Evolutionary conservation across 2,888 invertebrate species (phyloP).

Genomic region (Pammene aurita): DNA sequence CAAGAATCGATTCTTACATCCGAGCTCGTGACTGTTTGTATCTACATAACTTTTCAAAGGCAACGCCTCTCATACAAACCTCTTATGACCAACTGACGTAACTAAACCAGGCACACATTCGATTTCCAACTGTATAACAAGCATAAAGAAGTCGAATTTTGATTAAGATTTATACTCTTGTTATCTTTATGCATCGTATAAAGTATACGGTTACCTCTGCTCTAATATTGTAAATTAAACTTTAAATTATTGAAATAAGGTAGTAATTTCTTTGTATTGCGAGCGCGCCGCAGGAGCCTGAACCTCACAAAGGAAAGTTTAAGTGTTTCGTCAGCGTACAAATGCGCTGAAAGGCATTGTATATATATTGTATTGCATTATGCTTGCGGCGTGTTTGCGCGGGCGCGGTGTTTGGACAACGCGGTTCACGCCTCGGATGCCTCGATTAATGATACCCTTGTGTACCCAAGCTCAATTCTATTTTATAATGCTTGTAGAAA

Average conservation of each 20-base stretch:
- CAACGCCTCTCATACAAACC: conserved; percentile 28
- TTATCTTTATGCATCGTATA: neutral
- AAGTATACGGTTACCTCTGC: conserved; percentile 6
- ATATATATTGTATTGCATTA: conserved; percentile 51
- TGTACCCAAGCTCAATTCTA: conserved; percentile 41
- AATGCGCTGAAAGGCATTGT: conserved; percentile 70
- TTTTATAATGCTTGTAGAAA: conserved; percentile 37
- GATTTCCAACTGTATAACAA: conserved; percentile 7
- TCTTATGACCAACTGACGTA: conserved; percentile 11
- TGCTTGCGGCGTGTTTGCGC: conserved; percentile 65
- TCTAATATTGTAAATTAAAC: neutral
- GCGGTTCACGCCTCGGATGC: conserved; percentile 70
- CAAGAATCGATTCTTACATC: conserved; percentile 36
- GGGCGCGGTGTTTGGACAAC: conserved; percentile 65
- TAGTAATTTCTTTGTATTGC: neutral
- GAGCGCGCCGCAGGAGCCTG: conserved; percentile 47
- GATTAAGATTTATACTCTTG: neutral
- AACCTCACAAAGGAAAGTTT: conserved; percentile 63
- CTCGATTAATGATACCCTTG: conserved; percentile 64
- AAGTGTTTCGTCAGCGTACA: conserved; percentile 71
- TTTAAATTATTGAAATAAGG: neutral
- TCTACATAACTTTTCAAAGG: conserved; percentile 40
- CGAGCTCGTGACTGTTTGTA: conserved; percentile 37
- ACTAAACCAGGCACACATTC: neutral
- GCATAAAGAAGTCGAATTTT: neutral